These are phyloP conservation scores for Ailurus styani DNA, from an alignment of 2,113 vertebrate species.

Conservation along the genomic window DNA sequence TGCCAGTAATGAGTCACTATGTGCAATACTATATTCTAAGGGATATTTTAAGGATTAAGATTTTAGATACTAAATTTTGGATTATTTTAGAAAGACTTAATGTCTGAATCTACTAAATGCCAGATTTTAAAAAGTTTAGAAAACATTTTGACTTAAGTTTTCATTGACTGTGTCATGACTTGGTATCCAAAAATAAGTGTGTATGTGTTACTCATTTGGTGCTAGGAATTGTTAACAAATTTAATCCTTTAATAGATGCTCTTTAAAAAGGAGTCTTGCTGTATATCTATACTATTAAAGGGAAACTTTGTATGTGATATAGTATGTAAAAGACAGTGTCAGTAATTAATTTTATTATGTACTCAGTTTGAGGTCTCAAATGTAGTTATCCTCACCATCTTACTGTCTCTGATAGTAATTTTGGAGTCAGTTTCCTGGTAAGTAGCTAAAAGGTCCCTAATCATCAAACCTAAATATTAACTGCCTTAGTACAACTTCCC, in stretches of 20 bases:
- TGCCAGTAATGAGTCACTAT: background rate
- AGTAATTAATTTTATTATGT: constrained; percentile 70
- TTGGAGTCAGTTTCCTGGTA: constrained; percentile 68
- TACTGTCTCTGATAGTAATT: constrained; percentile 77
- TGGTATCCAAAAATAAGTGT: constrained; percentile 75
- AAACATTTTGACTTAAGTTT: constrained; percentile 49
- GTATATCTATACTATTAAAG: constrained; percentile 64
- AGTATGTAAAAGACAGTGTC: constrained; percentile 67
- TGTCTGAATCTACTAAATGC: background rate
- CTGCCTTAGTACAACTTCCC: background rate
- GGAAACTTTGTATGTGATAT: constrained; percentile 70
- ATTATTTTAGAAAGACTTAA: constrained; percentile 21
- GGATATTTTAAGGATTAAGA: background rate
- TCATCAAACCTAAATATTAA: constrained; percentile 4
- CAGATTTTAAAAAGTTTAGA: constrained; percentile 15
- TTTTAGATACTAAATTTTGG: constrained; percentile 38
- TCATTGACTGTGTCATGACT: constrained; percentile 57
- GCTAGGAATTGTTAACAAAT: constrained; percentile 75
- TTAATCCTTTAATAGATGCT: constrained; percentile 76
- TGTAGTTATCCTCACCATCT: constrained; percentile 82
- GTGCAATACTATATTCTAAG: constrained; percentile 15
- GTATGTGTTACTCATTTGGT: constrained; percentile 75
- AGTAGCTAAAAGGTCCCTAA: constrained; percentile 56
- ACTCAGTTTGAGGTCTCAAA: constrained; percentile 72
- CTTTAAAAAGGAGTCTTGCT: constrained; percentile 79